Conservation (phyloP, 1,140 invertebrate genomes). For the Hypothenemus hampei region DNA sequence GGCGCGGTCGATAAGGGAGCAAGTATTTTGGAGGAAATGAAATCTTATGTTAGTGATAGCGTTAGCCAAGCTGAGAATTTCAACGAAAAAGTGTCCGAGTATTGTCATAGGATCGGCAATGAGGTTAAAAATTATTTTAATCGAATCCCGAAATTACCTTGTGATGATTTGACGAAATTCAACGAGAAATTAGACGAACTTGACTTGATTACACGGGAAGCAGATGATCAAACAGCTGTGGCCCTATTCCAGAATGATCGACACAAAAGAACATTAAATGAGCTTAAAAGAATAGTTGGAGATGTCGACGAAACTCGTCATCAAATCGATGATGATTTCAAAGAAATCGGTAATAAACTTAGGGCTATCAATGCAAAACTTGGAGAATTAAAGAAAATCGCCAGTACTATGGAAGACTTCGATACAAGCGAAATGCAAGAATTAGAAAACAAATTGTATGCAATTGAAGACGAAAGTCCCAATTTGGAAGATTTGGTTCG, state of each 20-base stretch:
- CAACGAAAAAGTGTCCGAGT: constrained; percentile 18
- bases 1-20: constrained; percentile 33
- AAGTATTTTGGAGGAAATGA: constrained; percentile 32
- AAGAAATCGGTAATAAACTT: constrained; percentile 16
- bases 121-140: constrained; percentile 24
- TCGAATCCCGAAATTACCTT: constrained; percentile 8
- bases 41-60: constrained; percentile 21
- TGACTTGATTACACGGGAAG: constrained; percentile 12
- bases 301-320: constrained; percentile 18
- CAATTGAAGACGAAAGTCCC: constrained; percentile 14
- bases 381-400: constrained; percentile 4
- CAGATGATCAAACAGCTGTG: constrained; percentile 10
- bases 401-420: constrained; percentile 18
- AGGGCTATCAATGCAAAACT: constrained; percentile 14
- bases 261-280: constrained; percentile 13
- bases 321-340: constrained; percentile 24
- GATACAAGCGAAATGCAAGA: constrained; percentile 19
- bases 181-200: constrained; percentile 32
- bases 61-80: constrained; percentile 14
- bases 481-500: constrained; percentile 12
- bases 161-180: constrained; percentile 24
- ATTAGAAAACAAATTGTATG: constrained; percentile 20
- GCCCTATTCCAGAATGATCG: constrained; percentile 27
- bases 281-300: constrained; percentile 4
- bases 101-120: constrained; percentile 27